Percentiles rank a stretch among this genome's conserved stretches.
Evolutionary conservation across 2,888 invertebrate genomes (phyloP).

Genomic region (Microplitis manilae): DNA sequence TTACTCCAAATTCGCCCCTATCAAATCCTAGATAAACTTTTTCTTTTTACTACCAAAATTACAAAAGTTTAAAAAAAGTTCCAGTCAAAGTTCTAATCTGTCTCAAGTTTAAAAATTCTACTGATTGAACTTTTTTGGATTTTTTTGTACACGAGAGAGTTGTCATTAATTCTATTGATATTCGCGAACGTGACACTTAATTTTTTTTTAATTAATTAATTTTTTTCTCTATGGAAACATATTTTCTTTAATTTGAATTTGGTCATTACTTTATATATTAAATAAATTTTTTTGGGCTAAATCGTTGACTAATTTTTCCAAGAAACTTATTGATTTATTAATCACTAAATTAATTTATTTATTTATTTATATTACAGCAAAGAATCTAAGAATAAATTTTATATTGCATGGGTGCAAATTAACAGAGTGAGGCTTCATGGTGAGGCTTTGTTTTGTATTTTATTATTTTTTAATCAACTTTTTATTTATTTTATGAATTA

Average conservation of each 20-base stretch:
- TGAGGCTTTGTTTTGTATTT: conserved; percentile 2
- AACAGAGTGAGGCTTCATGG: conserved; percentile 19
- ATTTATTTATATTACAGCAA: conserved; percentile 3
- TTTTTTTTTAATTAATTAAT: background rate
- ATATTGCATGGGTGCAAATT: conserved; percentile 15
- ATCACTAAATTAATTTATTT: background rate
- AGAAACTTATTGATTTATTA: background rate
- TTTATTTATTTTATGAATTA: conserved; percentile 6
- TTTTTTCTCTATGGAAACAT: background rate
- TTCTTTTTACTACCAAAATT: too few relatives aligned
- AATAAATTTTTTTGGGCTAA: background rate
- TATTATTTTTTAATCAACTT: background rate
- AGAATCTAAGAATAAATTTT: background rate
- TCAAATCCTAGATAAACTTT: too few relatives aligned
- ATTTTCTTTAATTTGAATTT: background rate
- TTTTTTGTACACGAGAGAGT: background rate
- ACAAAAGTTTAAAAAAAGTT: too few relatives aligned
- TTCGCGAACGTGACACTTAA: background rate
- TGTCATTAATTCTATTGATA: background rate
- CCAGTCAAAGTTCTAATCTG: too few relatives aligned
- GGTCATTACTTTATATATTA: background rate
- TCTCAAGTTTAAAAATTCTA: too few relatives aligned
- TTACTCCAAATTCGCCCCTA: too few relatives aligned
- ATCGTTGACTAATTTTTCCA: background rate
- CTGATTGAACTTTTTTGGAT: too few relatives aligned